Percentiles rank a stretch among this genome's conserved stretches.
Conservation (phyloP, 2,797 vertebrate genomes). For the Macropodus opercularis region DNA sequence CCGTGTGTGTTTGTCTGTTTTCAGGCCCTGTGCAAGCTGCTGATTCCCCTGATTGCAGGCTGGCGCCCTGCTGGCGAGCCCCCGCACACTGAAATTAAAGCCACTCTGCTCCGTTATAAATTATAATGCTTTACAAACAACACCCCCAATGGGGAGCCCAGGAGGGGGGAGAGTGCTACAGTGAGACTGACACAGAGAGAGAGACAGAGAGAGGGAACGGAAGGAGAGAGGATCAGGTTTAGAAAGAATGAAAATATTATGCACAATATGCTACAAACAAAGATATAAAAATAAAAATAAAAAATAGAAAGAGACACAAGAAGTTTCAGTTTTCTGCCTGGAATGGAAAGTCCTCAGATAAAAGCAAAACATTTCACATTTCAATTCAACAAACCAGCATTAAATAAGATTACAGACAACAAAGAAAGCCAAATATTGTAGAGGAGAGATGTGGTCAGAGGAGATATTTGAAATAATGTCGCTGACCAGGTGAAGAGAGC, state of each 20-base stretch:
- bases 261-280: no score
- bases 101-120: constrained; percentile 99
- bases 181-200: constrained; percentile 74
- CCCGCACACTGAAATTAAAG: constrained; percentile 97
- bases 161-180: constrained; percentile 35
- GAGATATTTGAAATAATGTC: constrained; percentile 16
- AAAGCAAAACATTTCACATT: constrained; percentile 17
- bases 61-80: constrained; percentile 98
- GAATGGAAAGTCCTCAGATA: constrained; percentile 24
- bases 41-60: constrained; percentile 98
- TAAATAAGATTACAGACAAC: constrained; percentile 10
- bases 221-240: constrained; percentile 47
- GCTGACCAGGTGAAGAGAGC: background rate
- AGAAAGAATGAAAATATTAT: constrained; percentile 22
- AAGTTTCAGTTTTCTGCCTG: background rate
- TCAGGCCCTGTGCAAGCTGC: constrained; percentile 85
- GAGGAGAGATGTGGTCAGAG: constrained; percentile 65
- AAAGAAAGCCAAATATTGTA: constrained; percentile 26
- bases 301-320: background rate
- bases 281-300: no score
- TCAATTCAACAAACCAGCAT: background rate
- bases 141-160: constrained; percentile 90
- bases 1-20: constrained; percentile 52
- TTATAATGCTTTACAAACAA: constrained; percentile 99
- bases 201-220: constrained; percentile 64